A percentile compares a stretch with the other conserved stretches of the same genome.
These are phyloP conservation scores for Apomyelois bistriatella DNA, from an alignment of 2,888 invertebrate species.

Conservation along the genomic window DNA sequence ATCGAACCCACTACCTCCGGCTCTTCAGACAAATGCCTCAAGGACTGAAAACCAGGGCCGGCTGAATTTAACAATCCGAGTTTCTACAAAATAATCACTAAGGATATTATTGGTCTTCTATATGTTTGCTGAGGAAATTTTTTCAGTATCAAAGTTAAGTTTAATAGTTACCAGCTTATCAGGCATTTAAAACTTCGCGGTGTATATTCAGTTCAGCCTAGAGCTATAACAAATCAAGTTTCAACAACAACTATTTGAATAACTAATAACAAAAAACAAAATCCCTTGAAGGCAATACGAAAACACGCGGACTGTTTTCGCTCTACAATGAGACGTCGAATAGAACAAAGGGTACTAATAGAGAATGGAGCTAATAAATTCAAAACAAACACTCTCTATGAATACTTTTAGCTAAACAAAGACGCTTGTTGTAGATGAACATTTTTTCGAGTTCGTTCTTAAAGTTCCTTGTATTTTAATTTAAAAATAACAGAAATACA, in stretches of 20 bases:
- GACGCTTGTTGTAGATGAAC: constrained; percentile 19
- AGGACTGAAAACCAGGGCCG: too few relatives aligned
- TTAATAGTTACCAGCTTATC: too few relatives aligned
- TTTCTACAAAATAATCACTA: too few relatives aligned
- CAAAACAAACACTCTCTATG: constrained; percentile 63
- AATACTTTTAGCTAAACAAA: constrained; percentile 58
- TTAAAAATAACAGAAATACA: too few relatives aligned
- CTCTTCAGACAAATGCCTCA: too few relatives aligned
- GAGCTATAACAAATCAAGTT: background rate
- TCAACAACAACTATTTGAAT: constrained; percentile 19
- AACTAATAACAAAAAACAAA: constrained; percentile 31
- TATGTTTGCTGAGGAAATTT: too few relatives aligned
- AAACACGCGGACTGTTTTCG: constrained; percentile 58
- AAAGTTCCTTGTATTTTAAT: too few relatives aligned
- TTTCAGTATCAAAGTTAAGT: too few relatives aligned
- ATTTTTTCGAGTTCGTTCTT: background rate
- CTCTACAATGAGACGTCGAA: constrained; percentile 60
- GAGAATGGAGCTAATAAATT: constrained; percentile 60
- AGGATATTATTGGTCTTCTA: too few relatives aligned
- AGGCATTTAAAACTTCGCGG: too few relatives aligned
- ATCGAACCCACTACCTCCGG: too few relatives aligned
- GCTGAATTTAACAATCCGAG: too few relatives aligned
- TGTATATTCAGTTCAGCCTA: background rate
- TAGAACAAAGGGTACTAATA: constrained; percentile 70
- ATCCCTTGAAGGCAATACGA: constrained; percentile 39